These are phyloP conservation scores for Achroia grisella DNA, from an alignment of 1,140 invertebrate genomes.

Conservation along the genomic window DNA sequence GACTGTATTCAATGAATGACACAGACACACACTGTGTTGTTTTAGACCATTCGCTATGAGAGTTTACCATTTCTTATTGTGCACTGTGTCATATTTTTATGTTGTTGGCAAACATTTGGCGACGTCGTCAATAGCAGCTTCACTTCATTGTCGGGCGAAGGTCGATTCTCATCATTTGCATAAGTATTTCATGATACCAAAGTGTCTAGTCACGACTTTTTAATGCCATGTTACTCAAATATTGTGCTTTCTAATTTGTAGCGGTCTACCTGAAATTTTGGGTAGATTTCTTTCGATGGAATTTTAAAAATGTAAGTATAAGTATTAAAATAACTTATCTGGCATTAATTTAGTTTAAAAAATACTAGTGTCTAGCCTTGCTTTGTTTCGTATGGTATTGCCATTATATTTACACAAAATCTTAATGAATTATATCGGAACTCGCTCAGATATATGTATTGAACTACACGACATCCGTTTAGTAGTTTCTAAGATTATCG, in stretches of 20 bases:
- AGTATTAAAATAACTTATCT: too few relatives aligned
- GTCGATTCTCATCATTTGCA: slow-evolving; percentile 45
- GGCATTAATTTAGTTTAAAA: too few relatives aligned
- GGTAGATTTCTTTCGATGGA: too few relatives aligned
- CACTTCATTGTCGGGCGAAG: slow-evolving; percentile 32
- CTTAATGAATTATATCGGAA: too few relatives aligned
- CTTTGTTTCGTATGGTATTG: too few relatives aligned
- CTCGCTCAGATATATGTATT: too few relatives aligned
- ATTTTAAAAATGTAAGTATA: too few relatives aligned
- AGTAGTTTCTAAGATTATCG: too few relatives aligned
- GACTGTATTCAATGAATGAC: slow-evolving; percentile 3
- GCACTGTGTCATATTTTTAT: neutral
- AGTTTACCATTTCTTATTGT: neutral
- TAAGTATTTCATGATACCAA: slow-evolving; percentile 27
- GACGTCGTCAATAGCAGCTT: neutral
- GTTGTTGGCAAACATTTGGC: slow-evolving; percentile 10
- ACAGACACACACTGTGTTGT: slow-evolving; percentile 3
- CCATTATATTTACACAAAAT: too few relatives aligned
- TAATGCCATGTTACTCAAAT: slow-evolving; percentile 34
- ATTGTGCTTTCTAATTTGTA: slow-evolving; percentile 26
- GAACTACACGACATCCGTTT: too few relatives aligned
- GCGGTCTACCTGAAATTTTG: neutral
- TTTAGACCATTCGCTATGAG: neutral
- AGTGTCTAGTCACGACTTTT: slow-evolving; percentile 39
- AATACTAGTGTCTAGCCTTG: too few relatives aligned